phyloP scores from a whole-genome alignment of 2,888 invertebrate species.

The Eupelmus urozonus region DNA sequence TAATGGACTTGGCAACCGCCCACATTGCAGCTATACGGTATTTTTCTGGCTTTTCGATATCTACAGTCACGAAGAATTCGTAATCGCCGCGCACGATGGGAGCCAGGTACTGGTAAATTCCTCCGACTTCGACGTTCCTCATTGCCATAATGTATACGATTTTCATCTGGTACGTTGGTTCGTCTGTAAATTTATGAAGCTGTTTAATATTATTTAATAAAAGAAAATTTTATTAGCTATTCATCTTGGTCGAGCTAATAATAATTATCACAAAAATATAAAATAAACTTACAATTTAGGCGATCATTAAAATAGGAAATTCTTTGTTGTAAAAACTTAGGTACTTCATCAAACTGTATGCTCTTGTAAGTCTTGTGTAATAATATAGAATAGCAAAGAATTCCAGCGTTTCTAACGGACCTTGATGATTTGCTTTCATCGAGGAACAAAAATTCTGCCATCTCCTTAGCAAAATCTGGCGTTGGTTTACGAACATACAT shows the following conservation, averaged over 20 bases:
- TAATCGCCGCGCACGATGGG: slow-evolving; percentile 75
- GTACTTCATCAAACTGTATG: not conserved
- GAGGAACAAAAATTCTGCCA: slow-evolving; percentile 71
- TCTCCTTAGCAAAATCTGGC: slow-evolving; percentile 73
- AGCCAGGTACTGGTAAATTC: slow-evolving; percentile 74
- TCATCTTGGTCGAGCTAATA: too few species aligned
- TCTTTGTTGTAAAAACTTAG: slow-evolving; percentile 66
- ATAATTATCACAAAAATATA: not conserved
- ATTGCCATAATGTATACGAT: slow-evolving; percentile 77
- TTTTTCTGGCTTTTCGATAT: slow-evolving; percentile 68
- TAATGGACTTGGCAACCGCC: slow-evolving; percentile 71
- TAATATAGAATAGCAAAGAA: slow-evolving; percentile 77
- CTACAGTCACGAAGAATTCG: slow-evolving; percentile 55
- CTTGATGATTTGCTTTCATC: slow-evolving; percentile 60
- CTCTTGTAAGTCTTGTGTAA: slow-evolving; percentile 72
- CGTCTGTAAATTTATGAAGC: too few species aligned
- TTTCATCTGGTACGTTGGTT: slow-evolving; percentile 71
- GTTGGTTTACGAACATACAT: slow-evolving; percentile 75
- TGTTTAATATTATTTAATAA: too few species aligned
- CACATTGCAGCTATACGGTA: slow-evolving; percentile 76
- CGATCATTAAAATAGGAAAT: slow-evolving; percentile 67
- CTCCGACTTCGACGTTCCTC: slow-evolving; percentile 76
- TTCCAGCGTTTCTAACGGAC: slow-evolving; percentile 73
- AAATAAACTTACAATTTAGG: slow-evolving; percentile 34
- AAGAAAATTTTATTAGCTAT: too few species aligned